A percentile compares a stretch with the other conserved stretches of the same genome.
These are phyloP conservation scores for Deilephila elpenor DNA, from an alignment of 2,888 invertebrate species.

Conservation along the genomic window DNA sequence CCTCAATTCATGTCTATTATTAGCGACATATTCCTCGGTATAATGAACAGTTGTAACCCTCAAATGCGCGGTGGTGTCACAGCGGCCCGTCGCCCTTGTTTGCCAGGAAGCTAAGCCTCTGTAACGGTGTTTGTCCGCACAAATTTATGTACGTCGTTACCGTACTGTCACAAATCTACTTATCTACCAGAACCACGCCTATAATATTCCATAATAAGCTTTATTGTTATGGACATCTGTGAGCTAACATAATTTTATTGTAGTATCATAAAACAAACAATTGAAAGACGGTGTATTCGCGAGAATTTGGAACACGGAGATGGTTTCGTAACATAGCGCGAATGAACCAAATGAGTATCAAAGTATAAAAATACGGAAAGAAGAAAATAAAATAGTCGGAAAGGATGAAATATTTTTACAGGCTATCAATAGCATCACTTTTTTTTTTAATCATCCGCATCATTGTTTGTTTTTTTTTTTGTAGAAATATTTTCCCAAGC, in stretches of 20 bases:
- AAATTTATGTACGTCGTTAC: constrained; percentile 79
- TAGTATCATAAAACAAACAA: constrained; percentile 31
- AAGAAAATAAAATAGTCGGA: background rate
- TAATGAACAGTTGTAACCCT: constrained; percentile 71
- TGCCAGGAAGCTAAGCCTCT: constrained; percentile 79
- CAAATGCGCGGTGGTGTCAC: constrained; percentile 64
- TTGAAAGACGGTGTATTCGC: background rate
- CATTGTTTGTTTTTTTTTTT: too few relatives aligned
- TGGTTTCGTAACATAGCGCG: background rate
- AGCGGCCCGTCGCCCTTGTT: constrained; percentile 72
- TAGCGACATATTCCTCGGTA: constrained; percentile 56
- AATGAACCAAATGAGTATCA: background rate
- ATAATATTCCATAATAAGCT: constrained; percentile 45
- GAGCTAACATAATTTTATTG: constrained; percentile 48
- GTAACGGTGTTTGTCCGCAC: constrained; percentile 78
- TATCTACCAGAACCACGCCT: constrained; percentile 82
- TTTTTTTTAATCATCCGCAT: background rate
- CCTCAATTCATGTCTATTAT: constrained; percentile 40
- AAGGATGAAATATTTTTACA: background rate
- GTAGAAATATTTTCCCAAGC: background rate
- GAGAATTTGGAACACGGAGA: background rate
- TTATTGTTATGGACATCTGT: constrained; percentile 67
- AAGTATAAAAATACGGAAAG: background rate
- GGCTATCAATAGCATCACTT: background rate
- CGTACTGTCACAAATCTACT: constrained; percentile 82